Percentiles rank a stretch among this genome's conserved stretches.
These are phyloP conservation scores for Mobula birostris DNA, from an alignment of 2,113 vertebrate species.

Conservation along the genomic window DNA sequence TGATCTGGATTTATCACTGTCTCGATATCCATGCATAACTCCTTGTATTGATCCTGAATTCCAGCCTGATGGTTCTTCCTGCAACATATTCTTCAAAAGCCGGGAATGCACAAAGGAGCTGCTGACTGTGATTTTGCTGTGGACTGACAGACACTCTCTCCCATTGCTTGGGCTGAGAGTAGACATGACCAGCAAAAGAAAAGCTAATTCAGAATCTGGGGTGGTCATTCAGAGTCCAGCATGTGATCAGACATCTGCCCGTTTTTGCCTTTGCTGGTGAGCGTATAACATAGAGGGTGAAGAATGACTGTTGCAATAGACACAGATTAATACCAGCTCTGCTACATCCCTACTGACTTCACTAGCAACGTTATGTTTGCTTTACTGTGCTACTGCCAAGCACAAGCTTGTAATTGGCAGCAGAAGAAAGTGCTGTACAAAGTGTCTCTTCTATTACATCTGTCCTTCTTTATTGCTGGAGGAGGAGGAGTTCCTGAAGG, in stretches of 20 bases:
- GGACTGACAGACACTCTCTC: neutral
- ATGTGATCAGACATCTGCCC: neutral
- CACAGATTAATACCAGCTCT: neutral
- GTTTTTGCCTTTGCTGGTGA: neutral
- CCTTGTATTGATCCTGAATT: neutral
- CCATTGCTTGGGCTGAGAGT: neutral
- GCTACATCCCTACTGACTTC: neutral
- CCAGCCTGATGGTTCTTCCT: neutral
- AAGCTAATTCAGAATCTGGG: neutral
- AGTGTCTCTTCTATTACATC: neutral
- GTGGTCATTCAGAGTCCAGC: neutral
- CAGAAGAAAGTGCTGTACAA: neutral
- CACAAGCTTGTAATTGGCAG: neutral
- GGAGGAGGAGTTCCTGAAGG: neutral
- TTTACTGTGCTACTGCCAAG: neutral
- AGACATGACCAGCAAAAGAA: neutral
- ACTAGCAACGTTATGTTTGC: neutral
- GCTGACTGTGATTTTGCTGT: neutral
- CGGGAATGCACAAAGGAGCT: neutral
- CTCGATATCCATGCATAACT: neutral
- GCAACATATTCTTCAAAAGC: neutral
- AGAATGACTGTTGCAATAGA: neutral
- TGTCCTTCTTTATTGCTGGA: neutral
- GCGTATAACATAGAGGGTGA: neutral
- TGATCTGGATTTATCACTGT: too few species aligned